phyloP scores from a whole-genome alignment of 2,113 vertebrate genomes.

The Hyperopisus bebe region DNA sequence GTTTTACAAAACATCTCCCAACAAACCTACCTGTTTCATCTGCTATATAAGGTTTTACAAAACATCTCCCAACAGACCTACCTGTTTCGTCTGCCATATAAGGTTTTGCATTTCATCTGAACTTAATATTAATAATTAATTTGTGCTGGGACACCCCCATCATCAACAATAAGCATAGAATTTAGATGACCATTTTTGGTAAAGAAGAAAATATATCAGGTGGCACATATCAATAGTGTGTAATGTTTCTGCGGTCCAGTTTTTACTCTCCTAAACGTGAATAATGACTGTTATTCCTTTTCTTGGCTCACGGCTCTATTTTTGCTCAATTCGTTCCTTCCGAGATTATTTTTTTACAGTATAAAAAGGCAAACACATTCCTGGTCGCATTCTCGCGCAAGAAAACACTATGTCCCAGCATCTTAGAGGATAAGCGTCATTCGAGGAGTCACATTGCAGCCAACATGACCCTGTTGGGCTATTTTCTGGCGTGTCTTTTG shows the following conservation, averaged over 20 bases:
- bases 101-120: neutral
- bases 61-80: neutral
- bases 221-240: neutral
- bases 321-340: neutral
- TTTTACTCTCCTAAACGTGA: neutral
- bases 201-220: neutral
- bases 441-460: neutral
- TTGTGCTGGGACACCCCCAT: neutral
- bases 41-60: too few species aligned
- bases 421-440: constrained; percentile 14
- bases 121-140: neutral
- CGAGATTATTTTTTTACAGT: neutral
- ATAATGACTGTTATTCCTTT: constrained; percentile 4
- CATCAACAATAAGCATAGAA: neutral
- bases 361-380: constrained; percentile 29
- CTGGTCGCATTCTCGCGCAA: constrained; percentile 25
- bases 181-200: neutral
- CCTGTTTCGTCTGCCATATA: neutral
- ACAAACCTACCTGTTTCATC: too few species aligned
- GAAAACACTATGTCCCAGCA: constrained; percentile 18
- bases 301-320: neutral
- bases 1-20: too few species aligned
- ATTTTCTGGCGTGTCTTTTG: neutral
- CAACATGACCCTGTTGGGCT: neutral
- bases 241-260: neutral